These are phyloP conservation scores for Crotalus helleri DNA, from an alignment of 2,113 vertebrate genomes.

Conservation along the genomic window DNA sequence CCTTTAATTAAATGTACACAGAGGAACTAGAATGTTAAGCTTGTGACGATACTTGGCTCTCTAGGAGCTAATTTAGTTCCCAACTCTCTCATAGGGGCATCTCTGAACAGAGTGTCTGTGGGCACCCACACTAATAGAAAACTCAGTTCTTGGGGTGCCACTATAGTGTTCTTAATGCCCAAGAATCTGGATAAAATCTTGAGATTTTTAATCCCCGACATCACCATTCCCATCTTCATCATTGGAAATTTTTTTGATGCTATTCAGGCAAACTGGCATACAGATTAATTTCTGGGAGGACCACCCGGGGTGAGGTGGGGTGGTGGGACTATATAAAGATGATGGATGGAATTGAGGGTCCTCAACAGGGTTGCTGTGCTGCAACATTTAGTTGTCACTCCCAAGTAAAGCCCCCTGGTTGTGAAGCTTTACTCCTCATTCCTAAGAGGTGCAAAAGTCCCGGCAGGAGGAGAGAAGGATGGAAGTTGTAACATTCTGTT, in stretches of 20 bases:
- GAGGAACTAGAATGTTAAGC: constrained; percentile 46
- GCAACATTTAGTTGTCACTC: not conserved
- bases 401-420: not conserved
- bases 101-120: not conserved
- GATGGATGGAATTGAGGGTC: not conserved
- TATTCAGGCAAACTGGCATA: not conserved
- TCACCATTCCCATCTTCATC: not conserved
- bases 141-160: no score
- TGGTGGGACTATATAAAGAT: not conserved
- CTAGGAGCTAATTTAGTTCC: constrained; percentile 37
- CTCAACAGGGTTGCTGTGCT: not conserved
- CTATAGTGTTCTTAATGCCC: not conserved
- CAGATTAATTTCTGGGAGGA: not conserved
- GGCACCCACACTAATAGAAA: not conserved
- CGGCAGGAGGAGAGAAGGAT: not conserved
- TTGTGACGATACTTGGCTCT: constrained; percentile 39
- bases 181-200: not conserved
- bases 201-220: not conserved
- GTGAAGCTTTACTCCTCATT: not conserved
- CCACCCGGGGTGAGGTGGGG: not conserved
- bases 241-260: not conserved
- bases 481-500: not conserved
- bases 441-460: not conserved
- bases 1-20: constrained; percentile 66
- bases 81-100: not conserved